Conservation (phyloP, 2,113 vertebrate genomes). For the Odobenus rosmarus region DNA sequence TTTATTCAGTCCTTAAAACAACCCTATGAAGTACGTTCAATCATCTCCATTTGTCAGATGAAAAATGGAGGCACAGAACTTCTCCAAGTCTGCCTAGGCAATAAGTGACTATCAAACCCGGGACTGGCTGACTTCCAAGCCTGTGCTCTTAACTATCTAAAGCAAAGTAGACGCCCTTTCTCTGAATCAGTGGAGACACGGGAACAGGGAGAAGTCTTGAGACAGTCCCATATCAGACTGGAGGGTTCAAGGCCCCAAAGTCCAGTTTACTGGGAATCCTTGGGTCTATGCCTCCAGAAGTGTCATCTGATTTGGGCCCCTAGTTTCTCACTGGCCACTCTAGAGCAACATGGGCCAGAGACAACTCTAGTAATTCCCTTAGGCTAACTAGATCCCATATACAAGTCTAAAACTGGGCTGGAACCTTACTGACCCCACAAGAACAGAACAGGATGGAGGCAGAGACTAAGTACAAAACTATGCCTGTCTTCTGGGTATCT, state of each 20-base stretch:
- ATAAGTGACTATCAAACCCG: not conserved
- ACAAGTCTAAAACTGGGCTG: not conserved
- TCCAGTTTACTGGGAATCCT: not conserved
- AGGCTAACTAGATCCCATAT: not conserved
- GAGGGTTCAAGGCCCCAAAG: not conserved
- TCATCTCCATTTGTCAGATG: not conserved
- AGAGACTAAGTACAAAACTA: not conserved
- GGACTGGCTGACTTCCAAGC: not conserved
- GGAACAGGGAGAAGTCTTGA: not conserved
- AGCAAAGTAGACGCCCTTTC: not conserved
- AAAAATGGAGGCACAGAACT: not conserved
- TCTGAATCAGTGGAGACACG: not conserved
- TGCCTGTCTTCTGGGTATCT: not conserved
- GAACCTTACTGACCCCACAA: not conserved
- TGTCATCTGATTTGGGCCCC: not conserved
- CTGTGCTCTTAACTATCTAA: not conserved
- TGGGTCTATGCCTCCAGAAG: not conserved
- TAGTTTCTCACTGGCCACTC: not conserved
- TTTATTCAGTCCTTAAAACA: conserved; percentile 42
- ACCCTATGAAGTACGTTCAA: not conserved
- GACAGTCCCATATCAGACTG: not conserved
- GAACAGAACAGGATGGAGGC: not conserved
- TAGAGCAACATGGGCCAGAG: not conserved
- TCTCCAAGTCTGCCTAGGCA: not conserved
- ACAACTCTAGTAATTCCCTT: not conserved